Evolutionary conservation across 2,888 invertebrate species (phyloP).

Genomic region (Latheticus oryzae): DNA sequence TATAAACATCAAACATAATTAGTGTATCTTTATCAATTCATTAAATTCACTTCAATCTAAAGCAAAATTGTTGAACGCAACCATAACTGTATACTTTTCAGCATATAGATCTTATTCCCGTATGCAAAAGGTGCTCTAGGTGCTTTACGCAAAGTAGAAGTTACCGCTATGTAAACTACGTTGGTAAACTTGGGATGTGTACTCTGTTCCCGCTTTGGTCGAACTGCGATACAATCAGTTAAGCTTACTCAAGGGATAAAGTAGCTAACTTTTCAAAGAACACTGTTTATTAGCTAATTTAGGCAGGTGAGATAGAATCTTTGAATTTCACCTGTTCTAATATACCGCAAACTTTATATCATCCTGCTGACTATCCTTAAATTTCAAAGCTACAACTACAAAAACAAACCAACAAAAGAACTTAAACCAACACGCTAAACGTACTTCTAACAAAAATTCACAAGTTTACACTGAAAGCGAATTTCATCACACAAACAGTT

Average conservation of each 20-base stretch:
- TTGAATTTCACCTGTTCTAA: conserved; percentile 32
- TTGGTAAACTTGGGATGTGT: conserved; percentile 58
- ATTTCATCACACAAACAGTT: too few species aligned
- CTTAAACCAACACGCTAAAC: conserved; percentile 3
- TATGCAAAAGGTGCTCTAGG: conserved; percentile 57
- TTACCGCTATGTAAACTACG: conserved; percentile 60
- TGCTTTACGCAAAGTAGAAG: conserved; percentile 59
- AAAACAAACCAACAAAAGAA: background rate
- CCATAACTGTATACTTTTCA: conserved; percentile 55
- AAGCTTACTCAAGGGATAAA: conserved; percentile 58
- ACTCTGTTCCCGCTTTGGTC: conserved; percentile 55
- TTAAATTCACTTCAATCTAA: too few species aligned
- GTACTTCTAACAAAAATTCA: too few species aligned
- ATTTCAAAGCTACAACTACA: conserved; percentile 7
- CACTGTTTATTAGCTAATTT: conserved; percentile 60
- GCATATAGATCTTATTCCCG: conserved; percentile 56
- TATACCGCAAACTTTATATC: conserved; percentile 40
- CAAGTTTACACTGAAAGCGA: too few species aligned
- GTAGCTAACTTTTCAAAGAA: conserved; percentile 57
- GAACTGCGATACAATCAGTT: conserved; percentile 61
- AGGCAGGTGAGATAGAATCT: conserved; percentile 44
- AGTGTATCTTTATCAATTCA: too few species aligned
- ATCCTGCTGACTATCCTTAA: conserved; percentile 32
- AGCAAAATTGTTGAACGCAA: too few species aligned
- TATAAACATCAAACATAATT: too few species aligned